Evolutionary conservation across 2,888 invertebrate genomes (phyloP), one percentile per base, ranked within the genome.

Genomic region (Zelleria hepariella): DNA sequence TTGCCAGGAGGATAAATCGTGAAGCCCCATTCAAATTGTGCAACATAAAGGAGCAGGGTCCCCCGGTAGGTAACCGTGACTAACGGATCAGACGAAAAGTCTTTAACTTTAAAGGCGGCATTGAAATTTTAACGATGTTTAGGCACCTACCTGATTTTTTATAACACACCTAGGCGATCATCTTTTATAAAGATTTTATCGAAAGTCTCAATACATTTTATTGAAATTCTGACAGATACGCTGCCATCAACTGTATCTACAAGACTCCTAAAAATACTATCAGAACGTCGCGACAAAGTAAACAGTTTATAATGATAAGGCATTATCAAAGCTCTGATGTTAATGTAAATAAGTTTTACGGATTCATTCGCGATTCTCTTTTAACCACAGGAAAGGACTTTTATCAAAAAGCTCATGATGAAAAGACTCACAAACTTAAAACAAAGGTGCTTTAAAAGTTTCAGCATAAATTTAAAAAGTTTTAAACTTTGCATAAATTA

Each of bases 51-150:
- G 62, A 60, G 51, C 57, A 75, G 76, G 82, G 73, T 76, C 73
- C 70, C 76, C 75, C 76, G 75, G 74, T 77, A 78, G 74, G 80
- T 68, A 85, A 82, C 86, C 86, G 78, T 83, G 77, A 76, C 81
- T 75, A 80, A 83, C 77, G 72, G 69, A 74, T 73, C 65, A 58
- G 61, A 64, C 70, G 63, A 65, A 75, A 71, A 69, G 69, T 68
- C 62, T 65, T 64, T 58, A 64, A 62, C 58, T 57, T 63, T 60
- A 63, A 66, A 63, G 65, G 59, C 65, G 58, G 32, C 53, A 64
- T 49, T n/a, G 58, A 60, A 59, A 59, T 21, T 42, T 60, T 60
- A 49, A 58, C 58, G 58, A 62, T 47, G 24, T 57, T 57, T 57
- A 48, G 24, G 47, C 56, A 60, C 48, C 56, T 67, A 74, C 73